Evolutionary conservation across 2,797 vertebrate genomes (phyloP).

Genomic region (Chromis chromis): DNA sequence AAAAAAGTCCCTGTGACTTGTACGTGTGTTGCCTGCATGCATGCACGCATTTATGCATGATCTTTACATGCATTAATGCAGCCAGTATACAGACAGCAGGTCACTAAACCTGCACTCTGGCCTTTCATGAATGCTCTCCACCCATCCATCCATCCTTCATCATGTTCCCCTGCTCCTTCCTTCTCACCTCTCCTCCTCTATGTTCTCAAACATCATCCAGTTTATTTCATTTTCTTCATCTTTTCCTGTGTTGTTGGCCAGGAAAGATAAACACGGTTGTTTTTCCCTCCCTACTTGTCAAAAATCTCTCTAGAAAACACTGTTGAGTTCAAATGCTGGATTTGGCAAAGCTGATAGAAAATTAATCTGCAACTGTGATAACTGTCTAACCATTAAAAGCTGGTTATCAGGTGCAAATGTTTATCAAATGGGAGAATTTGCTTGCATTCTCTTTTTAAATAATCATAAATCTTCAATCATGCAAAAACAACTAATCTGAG

Average conservation of each 20-base stretch:
- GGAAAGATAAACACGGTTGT: not conserved
- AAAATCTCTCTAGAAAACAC: not conserved
- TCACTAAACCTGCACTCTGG: conserved; percentile 41
- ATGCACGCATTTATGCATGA: conserved; percentile 61
- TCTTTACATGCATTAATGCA: conserved; percentile 71
- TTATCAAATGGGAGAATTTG: not conserved
- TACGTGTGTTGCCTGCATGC: conserved; percentile 40
- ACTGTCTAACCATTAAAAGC: not conserved
- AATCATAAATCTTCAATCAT: not conserved
- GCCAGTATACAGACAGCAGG: conserved; percentile 47
- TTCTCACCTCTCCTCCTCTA: not conserved
- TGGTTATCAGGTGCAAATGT: not conserved
- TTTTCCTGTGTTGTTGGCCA: not conserved
- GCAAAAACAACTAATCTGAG: not conserved
- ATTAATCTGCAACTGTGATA: not conserved
- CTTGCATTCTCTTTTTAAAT: not conserved
- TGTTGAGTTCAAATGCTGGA: not conserved
- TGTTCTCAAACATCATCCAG: not conserved
- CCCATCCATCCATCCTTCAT: conserved; percentile 10
- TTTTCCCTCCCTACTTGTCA: conserved; percentile 1
- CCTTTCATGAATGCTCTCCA: conserved; percentile 14
- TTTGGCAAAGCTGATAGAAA: not conserved
- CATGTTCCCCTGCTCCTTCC: not conserved
- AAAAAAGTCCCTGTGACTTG: conserved; percentile 51
- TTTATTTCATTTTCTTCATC: not conserved